Base-by-base conservation (phyloP, 2,888 invertebrate species). In the Cerastis rubricosa region DNA sequence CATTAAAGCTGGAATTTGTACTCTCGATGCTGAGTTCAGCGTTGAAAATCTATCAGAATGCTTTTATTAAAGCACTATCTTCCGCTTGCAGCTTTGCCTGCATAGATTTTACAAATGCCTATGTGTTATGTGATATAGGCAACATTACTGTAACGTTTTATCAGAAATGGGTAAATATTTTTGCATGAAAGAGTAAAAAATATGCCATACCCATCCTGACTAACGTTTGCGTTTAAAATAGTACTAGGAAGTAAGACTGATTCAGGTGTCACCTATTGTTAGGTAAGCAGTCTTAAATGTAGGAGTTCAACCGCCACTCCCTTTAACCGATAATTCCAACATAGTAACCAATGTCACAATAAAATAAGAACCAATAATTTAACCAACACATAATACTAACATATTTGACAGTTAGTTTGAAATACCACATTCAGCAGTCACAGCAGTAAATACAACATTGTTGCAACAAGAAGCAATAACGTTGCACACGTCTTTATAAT, bases 401-500 rank as follows among this genome's bases (percentile, higher is more conserved):
- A 71, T 78, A 86, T 89, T 89, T 88, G 85, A 83, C 85, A 89
- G 82, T 77, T 82, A 71, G 65, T 86, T 85, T 78, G 77, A 84
- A 87, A 82, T 76, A 78, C 79, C 70, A 61, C 68, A 71, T 78
- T 70, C 72, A 83, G 66, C 74, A 83, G 78, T 81, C 76, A 63
- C 75, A 80, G 80, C 71, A 79, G 74, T 85, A 80, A 85, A 83
- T 71, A 71, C 63, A 84, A 88, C 88, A 85, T 73, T 87, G 88
- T 89, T 77, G 80, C 75, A 84, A 86, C 86, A 77, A 80, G 73
- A 76, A 84, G 84, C 80, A 83, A 87, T 87, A 87, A 83, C 80
- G 74, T 59, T 65, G 78, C 77, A 74, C 73, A 77, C 89, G 88
- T 85, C 88, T 89, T 87, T 88, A 88, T 88, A 88, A 87, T 89